These are phyloP conservation scores for Epinephelus moara DNA, from an alignment of 2,113 vertebrate genomes.

Conservation along the genomic window DNA sequence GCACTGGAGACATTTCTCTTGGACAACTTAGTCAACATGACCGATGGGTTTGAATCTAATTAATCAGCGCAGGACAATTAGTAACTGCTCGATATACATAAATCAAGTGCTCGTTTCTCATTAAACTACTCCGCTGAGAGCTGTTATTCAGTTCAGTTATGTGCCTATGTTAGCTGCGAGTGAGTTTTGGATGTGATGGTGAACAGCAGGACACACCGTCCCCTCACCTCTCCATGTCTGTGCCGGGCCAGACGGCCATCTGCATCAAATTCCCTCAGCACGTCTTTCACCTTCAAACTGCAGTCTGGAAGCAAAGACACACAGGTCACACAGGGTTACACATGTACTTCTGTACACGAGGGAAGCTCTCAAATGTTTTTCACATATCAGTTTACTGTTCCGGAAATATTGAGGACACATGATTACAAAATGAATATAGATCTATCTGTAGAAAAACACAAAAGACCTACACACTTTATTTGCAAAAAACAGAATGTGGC, in stretches of 20 bases:
- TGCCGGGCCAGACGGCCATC: constrained; percentile 85
- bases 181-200: constrained; percentile 30
- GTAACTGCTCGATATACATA: constrained; percentile 30
- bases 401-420: neutral
- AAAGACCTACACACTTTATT: constrained; percentile 21
- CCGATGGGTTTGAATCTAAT: constrained; percentile 61
- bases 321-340: constrained; percentile 51
- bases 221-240: constrained; percentile 90
- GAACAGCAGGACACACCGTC: constrained; percentile 35
- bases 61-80: constrained; percentile 53
- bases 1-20: constrained; percentile 38
- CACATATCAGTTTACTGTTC: neutral
- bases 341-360: neutral
- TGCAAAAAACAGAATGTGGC: constrained; percentile 30
- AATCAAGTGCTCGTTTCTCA: constrained; percentile 42
- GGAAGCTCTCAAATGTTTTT: neutral
- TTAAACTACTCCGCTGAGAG: neutral
- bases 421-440: neutral
- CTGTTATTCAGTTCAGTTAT: constrained; percentile 10
- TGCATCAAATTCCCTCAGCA: constrained; percentile 89
- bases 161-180: constrained; percentile 11
- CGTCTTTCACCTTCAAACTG: constrained; percentile 91
- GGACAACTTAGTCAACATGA: constrained; percentile 62
- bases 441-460: neutral
- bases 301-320: constrained; percentile 85